These are phyloP conservation scores for Edolisoma coerulescens DNA, from an alignment of 2,113 vertebrate species.

Conservation along the genomic window DNA sequence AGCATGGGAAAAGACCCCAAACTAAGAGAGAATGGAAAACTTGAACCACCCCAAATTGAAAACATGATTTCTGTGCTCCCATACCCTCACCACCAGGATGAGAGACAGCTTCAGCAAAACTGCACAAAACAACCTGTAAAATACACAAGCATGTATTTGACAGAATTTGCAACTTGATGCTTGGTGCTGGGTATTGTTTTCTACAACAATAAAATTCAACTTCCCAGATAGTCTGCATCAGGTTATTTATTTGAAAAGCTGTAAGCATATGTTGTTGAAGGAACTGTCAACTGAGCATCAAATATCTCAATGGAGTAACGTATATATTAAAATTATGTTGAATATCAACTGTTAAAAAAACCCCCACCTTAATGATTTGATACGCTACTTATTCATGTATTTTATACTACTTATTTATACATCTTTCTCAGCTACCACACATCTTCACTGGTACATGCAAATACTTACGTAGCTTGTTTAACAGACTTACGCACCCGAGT, in stretches of 20 bases:
- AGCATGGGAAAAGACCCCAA: neutral
- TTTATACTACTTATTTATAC: neutral
- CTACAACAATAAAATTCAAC: neutral
- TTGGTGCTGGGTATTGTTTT: neutral
- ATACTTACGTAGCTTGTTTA: neutral
- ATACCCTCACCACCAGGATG: neutral
- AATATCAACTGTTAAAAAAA: neutral
- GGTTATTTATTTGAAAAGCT: neutral
- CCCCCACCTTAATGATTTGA: neutral
- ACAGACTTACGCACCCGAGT: neutral
- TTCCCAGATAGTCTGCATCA: neutral
- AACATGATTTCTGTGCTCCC: neutral
- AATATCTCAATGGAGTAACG: neutral
- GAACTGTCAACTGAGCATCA: neutral
- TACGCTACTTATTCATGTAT: neutral
- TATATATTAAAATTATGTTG: neutral
- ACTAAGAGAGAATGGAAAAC: neutral
- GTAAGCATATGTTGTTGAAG: neutral
- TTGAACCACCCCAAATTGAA: neutral
- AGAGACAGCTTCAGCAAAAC: neutral
- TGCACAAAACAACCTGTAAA: neutral
- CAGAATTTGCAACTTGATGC: neutral
- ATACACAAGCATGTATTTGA: neutral
- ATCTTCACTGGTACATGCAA: neutral
- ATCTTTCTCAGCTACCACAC: neutral